Base-by-base conservation (phyloP, 2,888 invertebrate species). In the Dyspetes luteomarginatus region DNA sequence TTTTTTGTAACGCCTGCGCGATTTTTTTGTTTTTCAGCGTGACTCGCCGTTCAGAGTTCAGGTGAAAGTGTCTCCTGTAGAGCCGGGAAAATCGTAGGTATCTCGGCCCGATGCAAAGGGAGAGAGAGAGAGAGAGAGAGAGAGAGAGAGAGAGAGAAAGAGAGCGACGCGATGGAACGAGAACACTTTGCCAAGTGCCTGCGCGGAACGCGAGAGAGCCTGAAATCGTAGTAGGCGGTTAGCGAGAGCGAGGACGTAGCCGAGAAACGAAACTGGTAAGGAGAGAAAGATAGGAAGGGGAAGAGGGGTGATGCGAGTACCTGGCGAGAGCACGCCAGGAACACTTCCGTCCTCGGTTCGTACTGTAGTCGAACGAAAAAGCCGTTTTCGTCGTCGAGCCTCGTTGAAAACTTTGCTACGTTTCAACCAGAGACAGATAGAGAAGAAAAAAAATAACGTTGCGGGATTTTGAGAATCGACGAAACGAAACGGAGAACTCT, bases 311-410 rank as follows among this genome's bases (percentile, higher is more conserved):
- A 45, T n/a, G 45, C 15, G 58, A 43, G 67, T 72, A 81, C 67
- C 80, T 72, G 80, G 52, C 65, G 65, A 80, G 68, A 81, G 48
- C 62, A 62, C 68, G 76, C 68, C 73, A 76, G 72, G 76, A 81
- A 62, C 67, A 77, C 76, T 77, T 77, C 76, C 76, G 76, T 81
- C 72, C 64, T 68, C 81, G 36, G 28, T 58, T 9, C 74, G n/a
- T n/a, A n/a, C n/a, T n/a, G n/a, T n/a, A n/a, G 69, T 58, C 22
- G 64, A 41, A 24, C 43, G 48, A 55, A 45, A 41, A 22, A 19
- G 55, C 45, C 62, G 62, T 52, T 72, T 56, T 52, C 30, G 65
- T 72, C 43, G 74, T 58, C 19, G 15, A n/a, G 48, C 36, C 55
- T 41, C 48, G 50, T 22, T 36, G 43, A 43, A 28, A 50, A 15